Evolutionary conservation across 2,888 invertebrate species (phyloP), one percentile per base, ranked within the genome.

Genomic region (Leucophora obtusa): DNA sequence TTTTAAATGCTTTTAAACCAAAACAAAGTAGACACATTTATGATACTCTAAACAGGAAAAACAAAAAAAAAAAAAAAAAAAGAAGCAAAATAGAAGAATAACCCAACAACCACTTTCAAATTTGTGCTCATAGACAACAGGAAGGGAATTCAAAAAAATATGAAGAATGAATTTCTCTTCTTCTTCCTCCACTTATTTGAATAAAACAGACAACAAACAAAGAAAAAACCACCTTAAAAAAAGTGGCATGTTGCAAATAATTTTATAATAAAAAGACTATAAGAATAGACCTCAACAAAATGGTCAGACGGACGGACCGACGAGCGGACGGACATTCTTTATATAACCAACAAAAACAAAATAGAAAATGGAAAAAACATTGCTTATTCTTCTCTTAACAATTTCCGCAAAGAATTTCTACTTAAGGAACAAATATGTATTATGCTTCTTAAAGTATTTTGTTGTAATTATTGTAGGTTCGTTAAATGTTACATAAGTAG

Each of bases 1-100:
- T 77, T 71, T 71, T 70, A 71, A 77, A 77, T 71, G 54, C 71
- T 60, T 78, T 78, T 71, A 50, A 66, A 60, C 54, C 59, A 54
- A 77, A 77, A 65, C 59, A 77, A 65, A 70, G 51, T 15, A 76
- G 65, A 73, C 43, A 60, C 56, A 63, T 62, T 75, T 62, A 75
- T 63, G 56, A 62, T 63, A n/a, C 47, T 65, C 33, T 56, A 33
- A 60, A 59, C 59, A 21, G 50, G 15, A 54, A 17, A 47, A 47
- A 43, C 21, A 38, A 38, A 63, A 18, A 59, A 58, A 59, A 33
- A 62, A 3, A 38, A 17, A 43, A 24, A 38, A 21, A 3, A 38
- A 17, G 28, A 24, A 38, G n/a, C n/a, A 38, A 38, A 38, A 38
- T 38, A 14, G 10, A 18, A 54, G 18, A 28, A 28, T 28, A 43